Evolutionary conservation across 92 coral and sea anemone species (phyloP), one percentile per base, ranked within the genome.

Genomic region (Porites evermanni): DNA sequence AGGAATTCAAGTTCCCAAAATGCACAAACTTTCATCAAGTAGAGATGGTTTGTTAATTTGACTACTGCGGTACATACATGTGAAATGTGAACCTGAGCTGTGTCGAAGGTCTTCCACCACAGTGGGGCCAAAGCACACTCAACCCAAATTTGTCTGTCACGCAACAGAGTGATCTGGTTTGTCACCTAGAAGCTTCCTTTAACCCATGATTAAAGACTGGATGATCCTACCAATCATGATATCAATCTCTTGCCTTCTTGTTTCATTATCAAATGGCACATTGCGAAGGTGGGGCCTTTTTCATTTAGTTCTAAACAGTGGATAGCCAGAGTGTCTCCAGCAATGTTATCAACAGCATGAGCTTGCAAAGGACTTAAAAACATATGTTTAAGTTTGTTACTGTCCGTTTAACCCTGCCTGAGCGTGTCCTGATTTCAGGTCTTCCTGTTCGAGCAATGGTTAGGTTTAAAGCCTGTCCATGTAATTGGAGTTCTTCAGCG

Each of bases 101-200:
- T 54, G 64, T 69, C 77, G 78, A 83, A 69, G 60, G 51, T 77
- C 80, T 69, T 77, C 81, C 66, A 88, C 61, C 78, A 79, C 23
- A 20, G 91, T 74, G 18, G 95, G 91, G 26, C 95, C 91, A 75
- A 93, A 89, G 75, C 95, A 88, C 71, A 86, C 85, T 91, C 94
- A 91, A 20, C 84, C 83, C 68, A 78, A 85, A 71, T 79, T 75
- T 58, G 90, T 88, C 82, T 66, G 64, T 75, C 88, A 72, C 52
- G 92, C 94, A 75, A 88, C 77, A 16, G 94, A 92, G 61, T 92
- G 91, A 63, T 59, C 19, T 17, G 86, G 56, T 44, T 85, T 63
- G 20, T 75, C 64, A 29, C 91, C 94, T 29, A 72, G 53, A 79
- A 51, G 75, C 81, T 73, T 90, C 94, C 70, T 69, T 67, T 18